Conservation (phyloP, 64 coral and sea anemone species). For the Dendronephthya gigantea region DNA sequence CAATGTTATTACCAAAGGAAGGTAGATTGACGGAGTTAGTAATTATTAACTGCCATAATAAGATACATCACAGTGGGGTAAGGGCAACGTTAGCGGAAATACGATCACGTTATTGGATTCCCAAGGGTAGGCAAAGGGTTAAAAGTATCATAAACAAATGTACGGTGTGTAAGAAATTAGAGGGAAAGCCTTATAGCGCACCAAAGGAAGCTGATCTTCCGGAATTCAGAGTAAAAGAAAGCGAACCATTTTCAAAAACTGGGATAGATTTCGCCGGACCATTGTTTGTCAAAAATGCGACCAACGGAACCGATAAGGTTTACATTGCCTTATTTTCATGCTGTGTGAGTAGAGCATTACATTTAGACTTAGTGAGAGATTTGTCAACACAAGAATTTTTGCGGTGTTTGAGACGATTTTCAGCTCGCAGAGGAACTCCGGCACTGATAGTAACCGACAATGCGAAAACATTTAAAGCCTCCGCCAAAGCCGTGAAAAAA, state of each 20-base stretch:
- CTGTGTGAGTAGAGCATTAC: slow-evolving; percentile 12
- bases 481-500: no score
- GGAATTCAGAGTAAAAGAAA: slow-evolving; percentile 8
- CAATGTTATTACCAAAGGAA: neutral
- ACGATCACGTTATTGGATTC: slow-evolving; percentile 21
- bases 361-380: slow-evolving; percentile 19
- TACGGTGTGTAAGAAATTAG: neutral
- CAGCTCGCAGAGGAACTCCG: slow-evolving; percentile 16
- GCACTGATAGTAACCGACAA: neutral
- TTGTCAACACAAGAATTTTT: slow-evolving; percentile 10
- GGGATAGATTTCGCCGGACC: slow-evolving; percentile 39
- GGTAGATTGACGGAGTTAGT: neutral
- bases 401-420: slow-evolving; percentile 5
- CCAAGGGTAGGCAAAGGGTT: slow-evolving; percentile 38
- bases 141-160: slow-evolving; percentile 18
- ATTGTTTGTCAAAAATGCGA: slow-evolving; percentile 4
- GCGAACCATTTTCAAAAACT: slow-evolving; percentile 1
- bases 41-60: slow-evolving; percentile 13
- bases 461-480: no score
- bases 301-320: slow-evolving; percentile 6
- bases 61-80: slow-evolving; percentile 21
- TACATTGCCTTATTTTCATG: slow-evolving; percentile 23
- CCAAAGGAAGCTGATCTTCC: slow-evolving; percentile 24
- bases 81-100: slow-evolving; percentile 30
- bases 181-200: slow-evolving; percentile 15